phyloP scores from a whole-genome alignment of 2,113 vertebrate species.

The Lepisosteus osseus region DNA sequence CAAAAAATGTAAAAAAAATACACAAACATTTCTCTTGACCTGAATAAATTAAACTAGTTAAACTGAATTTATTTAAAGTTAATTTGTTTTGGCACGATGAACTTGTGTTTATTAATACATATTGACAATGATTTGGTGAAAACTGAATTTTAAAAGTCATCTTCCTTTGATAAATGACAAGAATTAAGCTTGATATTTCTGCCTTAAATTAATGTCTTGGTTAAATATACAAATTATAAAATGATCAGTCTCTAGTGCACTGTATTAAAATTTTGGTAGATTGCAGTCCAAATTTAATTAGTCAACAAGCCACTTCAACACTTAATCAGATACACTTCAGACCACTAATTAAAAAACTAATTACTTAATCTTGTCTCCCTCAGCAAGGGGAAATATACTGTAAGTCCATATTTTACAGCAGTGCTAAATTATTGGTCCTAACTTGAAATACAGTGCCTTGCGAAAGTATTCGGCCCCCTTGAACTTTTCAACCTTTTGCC shows the following conservation, averaged over 20 bases:
- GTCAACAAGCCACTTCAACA: conserved; percentile 53
- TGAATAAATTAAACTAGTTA: too few relatives aligned
- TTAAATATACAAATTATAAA: conserved; percentile 31
- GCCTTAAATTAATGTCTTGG: conserved; percentile 14
- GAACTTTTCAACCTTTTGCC: too few relatives aligned
- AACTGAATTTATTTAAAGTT: too few relatives aligned
- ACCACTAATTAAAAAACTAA: conserved; percentile 68
- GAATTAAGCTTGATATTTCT: too few relatives aligned
- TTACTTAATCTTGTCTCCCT: conserved; percentile 55
- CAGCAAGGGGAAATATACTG: conserved; percentile 25
- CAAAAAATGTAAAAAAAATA: too few relatives aligned
- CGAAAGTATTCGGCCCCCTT: too few relatives aligned
- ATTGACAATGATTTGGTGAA: too few relatives aligned
- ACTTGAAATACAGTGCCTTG: too few relatives aligned
- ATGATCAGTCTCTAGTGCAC: conserved; percentile 38
- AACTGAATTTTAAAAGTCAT: conserved; percentile 24
- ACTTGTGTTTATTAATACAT: too few relatives aligned
- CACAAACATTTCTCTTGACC: too few relatives aligned
- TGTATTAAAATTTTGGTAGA: conserved; percentile 40
- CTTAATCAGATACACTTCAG: conserved; percentile 65
- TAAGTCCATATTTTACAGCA: conserved; percentile 42
- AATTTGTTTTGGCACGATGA: too few relatives aligned
- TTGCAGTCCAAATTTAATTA: conserved; percentile 57
- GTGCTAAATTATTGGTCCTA: conserved; percentile 49
- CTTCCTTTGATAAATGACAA: conserved; percentile 6